Evolutionary conservation across 2,797 vertebrate species (phyloP), one percentile per base, ranked within the genome.

Genomic region (Apogon talboti): DNA sequence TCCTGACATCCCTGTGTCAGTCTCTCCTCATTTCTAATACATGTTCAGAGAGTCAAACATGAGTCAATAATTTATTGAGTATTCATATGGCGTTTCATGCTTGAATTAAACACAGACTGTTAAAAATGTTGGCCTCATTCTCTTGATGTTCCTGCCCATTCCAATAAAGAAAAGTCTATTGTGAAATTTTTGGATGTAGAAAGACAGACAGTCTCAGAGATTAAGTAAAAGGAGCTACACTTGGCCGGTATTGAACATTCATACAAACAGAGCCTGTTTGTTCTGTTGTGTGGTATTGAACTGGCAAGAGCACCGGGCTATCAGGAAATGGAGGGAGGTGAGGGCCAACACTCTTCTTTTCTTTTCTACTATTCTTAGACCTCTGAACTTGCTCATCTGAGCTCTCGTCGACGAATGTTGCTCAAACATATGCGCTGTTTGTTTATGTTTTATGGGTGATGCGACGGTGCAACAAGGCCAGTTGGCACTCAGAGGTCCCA

Each of bases 61-160:
- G 4, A 53, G 66, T 87, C 74, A 86, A 89, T 91, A 71, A 91
- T 91, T 85, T 10, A 91, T 78, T 0, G 38, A 79, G 75, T 76
- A 57, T 86, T 85, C 74, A 70, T 66, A 76, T 65, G 72, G 77
- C 74, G 58, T 79, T 87, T 87, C 70, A 83, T 57, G 81, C 78
- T 70, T 74, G 79, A 83, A 62, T 76, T 77, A 65, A 72, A 71
- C 43, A 74, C 18, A 35, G 53, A 44, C 49, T 16, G 58, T 71
- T 63, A 44, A 74, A 83, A 61, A n/a, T 8, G 54, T 30, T 67
- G 82, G 45, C 65, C 75, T 51, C 50, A 35, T 83, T 84, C 60
- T 44, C 55, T 18, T 67, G 55, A 66, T 41, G 71, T 55, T 56
- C 42, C 61, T 48, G 55, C 50, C 28, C 13, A 12, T n/a, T 4